Evolutionary conservation across 2,888 invertebrate genomes (phyloP).

Genomic region (Phragmatobia fuliginosa): DNA sequence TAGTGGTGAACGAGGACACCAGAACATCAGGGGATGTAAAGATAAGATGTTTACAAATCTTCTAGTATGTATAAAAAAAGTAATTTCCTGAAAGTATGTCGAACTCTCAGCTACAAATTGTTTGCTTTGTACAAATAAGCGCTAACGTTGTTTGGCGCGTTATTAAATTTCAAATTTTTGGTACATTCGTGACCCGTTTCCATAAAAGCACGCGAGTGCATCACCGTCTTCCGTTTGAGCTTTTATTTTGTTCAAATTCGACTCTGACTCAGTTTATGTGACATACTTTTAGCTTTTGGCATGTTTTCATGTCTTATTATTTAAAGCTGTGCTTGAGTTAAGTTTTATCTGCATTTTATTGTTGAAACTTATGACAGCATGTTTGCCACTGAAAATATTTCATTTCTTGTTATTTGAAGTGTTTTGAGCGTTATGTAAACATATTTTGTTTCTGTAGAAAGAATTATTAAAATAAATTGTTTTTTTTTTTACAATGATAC

Average conservation of each 20-base stretch:
- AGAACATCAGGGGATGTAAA: not conserved
- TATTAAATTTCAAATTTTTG: conserved; percentile 58
- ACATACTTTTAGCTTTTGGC: conserved; percentile 14
- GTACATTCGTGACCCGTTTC: conserved; percentile 53
- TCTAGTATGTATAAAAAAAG: not conserved
- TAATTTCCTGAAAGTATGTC: not conserved
- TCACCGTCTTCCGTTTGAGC: conserved; percentile 20
- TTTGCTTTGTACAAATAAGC: conserved; percentile 1
- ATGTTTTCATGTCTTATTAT: conserved; percentile 2
- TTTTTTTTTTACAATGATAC: too few species aligned
- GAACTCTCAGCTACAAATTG: not conserved
- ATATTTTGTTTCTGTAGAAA: too few species aligned
- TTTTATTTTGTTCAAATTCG: conserved; percentile 29
- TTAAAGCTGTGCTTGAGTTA: not conserved
- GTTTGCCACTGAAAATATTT: not conserved
- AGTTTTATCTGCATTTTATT: not conserved
- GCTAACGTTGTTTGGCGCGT: not conserved
- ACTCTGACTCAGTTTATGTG: conserved; percentile 16
- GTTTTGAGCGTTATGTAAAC: too few species aligned
- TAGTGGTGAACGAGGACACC: not conserved
- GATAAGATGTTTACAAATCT: not conserved
- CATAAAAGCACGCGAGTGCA: conserved; percentile 30
- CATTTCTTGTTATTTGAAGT: too few species aligned
- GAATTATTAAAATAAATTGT: too few species aligned
- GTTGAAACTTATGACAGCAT: not conserved